Evolutionary conservation across 2,113 vertebrate genomes (phyloP), one percentile per base, ranked within the genome.

Genomic region (Pollachius pollachius): DNA sequence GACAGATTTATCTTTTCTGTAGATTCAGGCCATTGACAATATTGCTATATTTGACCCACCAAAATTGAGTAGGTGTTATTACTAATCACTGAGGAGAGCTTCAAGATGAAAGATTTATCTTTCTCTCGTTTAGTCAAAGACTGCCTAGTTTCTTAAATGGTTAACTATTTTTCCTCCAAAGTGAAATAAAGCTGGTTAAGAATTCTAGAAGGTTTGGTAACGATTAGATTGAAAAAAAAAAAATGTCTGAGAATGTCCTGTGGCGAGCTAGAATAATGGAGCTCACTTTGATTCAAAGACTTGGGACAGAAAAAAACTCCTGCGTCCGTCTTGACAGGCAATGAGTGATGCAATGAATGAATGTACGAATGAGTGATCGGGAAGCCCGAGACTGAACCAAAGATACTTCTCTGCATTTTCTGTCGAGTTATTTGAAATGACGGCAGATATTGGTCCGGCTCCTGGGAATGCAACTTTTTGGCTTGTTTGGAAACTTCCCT

Each of bases 401-500:
- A 48, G 12, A 48, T 48, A 48, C 41, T 48, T 48, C 5, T 48
- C 11, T 48, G 41, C 11, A 13, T 13, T 9, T 48, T 11, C 41
- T 13, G 70, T n/a, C 34, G 67, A 62, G 41, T 15, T 67, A 65
- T 57, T 37, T 64, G 1, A 25, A 60, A 52, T 54, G 19, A 65
- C 27, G 67, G 70, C 30, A 73, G 71, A 77, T 78, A 69, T 57
- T 59, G 21, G 70, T 57, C 60, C 34, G 23, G 19, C 48, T 62
- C 72, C 52, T 11, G 19, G 25, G 57, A 72, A 75, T 54, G 75
- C 61, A 68, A 71, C 71, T 56, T 63, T 63, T 12, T 66, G 48
- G 41, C 9, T 74, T 74, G 73, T 77, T 68, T 65, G 64, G 75
- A 74, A 71, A 78, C 76, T 13, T n/a, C 23, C n/a, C 69, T 62